phyloP scores from a whole-genome alignment of 92 coral and sea anemone genomes.

The Epizoanthus illoricatus region DNA sequence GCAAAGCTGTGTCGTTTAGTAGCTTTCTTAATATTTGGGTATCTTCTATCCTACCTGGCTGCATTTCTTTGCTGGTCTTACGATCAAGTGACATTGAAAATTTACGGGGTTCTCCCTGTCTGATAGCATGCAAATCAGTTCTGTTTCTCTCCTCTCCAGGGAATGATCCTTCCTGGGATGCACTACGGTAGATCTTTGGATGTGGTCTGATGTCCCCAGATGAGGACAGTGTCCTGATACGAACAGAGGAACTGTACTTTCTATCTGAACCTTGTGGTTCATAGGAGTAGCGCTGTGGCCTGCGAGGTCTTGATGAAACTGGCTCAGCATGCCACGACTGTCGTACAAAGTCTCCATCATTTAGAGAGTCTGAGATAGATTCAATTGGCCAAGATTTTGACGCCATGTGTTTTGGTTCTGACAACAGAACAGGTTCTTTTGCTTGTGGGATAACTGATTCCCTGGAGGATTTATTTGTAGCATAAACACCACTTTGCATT shows the following conservation, averaged over 20 bases:
- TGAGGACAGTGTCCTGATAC: constrained; percentile 56
- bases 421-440: not conserved
- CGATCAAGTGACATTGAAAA: constrained; percentile 23
- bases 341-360: constrained; percentile 46
- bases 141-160: not conserved
- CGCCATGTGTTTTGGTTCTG: constrained; percentile 64
- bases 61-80: constrained; percentile 32
- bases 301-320: constrained; percentile 21
- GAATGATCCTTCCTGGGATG: constrained; percentile 43
- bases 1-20: constrained; percentile 49
- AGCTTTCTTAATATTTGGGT: constrained; percentile 70
- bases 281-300: constrained; percentile 32
- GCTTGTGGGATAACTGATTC: not conserved
- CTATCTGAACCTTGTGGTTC: constrained; percentile 16
- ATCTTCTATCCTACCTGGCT: constrained; percentile 70
- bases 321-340: constrained; percentile 88
- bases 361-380: constrained; percentile 42
- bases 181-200: constrained; percentile 61
- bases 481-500: not conserved
- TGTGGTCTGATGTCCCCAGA: constrained; percentile 40
- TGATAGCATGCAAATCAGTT: not conserved
- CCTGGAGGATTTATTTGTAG: not conserved
- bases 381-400: constrained; percentile 87
- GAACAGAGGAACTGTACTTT: constrained; percentile 60
- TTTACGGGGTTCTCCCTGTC: not conserved